Conservation (phyloP, 1,140 invertebrate genomes). For the Drosophila jambulina region DNA sequence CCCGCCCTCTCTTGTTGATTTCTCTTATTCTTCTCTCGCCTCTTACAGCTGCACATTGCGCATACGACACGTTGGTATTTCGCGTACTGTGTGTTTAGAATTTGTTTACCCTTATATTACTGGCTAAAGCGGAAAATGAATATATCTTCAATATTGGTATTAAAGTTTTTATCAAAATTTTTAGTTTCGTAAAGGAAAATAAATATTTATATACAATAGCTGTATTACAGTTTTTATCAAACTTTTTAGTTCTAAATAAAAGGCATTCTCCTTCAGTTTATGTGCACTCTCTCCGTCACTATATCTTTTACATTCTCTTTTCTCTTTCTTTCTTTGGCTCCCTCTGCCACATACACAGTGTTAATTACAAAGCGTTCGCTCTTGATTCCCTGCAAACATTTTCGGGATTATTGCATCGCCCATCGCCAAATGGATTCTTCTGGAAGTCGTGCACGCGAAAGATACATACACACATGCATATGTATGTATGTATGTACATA, state of each 20-base stretch:
- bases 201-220: neutral
- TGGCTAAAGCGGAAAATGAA: neutral
- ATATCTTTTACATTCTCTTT: neutral
- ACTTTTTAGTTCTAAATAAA: neutral
- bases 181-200: too few relatives aligned
- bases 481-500: neutral
- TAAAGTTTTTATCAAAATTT: neutral
- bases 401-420: constrained; percentile 5
- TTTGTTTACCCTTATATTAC: neutral
- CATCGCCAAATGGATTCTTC: constrained; percentile 2
- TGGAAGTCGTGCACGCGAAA: neutral
- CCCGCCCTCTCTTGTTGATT: neutral
- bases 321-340: neutral
- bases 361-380: constrained; percentile 37
- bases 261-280: neutral
- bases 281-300: neutral
- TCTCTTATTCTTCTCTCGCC: neutral
- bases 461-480: neutral
- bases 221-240: neutral
- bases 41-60: constrained; percentile 37
- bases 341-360: constrained; percentile 18
- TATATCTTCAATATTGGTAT: neutral
- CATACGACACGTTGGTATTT: constrained; percentile 64
- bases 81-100: neutral
- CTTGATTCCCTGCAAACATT: constrained; percentile 19